Evolutionary conservation across 2,797 vertebrate species (phyloP).

Genomic region (Microhierax caerulescens): DNA sequence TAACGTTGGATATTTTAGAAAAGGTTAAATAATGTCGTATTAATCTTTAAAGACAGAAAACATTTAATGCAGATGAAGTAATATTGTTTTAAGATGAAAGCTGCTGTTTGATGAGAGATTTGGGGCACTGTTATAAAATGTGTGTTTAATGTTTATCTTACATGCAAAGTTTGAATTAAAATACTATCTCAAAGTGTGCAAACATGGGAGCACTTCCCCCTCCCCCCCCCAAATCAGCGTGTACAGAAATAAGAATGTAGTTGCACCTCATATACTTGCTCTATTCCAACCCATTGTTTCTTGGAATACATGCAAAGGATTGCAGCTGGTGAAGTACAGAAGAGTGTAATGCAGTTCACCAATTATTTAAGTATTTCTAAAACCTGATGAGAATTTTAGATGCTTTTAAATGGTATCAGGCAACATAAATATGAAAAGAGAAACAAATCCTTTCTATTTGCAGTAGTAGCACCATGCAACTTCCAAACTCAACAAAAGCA

Average conservation of each 20-base stretch:
- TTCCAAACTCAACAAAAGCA: not conserved
- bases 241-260: not conserved
- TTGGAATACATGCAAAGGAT: not conserved
- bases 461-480: not conserved
- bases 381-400: not conserved
- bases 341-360: not conserved
- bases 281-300: not conserved
- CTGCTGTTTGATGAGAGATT: conserved; percentile 41
- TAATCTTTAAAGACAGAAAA: conserved; percentile 51
- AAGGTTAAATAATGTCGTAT: conserved; percentile 37
- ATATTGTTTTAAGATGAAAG: conserved; percentile 61
- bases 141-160: conserved; percentile 21
- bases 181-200: conserved; percentile 17
- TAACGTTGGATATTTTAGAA: conserved; percentile 38
- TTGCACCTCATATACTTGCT: not conserved
- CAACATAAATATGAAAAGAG: not conserved
- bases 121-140: conserved; percentile 11
- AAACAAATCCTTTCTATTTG: not conserved
- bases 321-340: not conserved
- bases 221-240: not conserved
- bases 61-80: conserved; percentile 18
- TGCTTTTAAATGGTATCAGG: not conserved
- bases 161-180: conserved; percentile 40
- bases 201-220: not conserved
- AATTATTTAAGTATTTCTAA: not conserved